A percentile compares a stretch with the other conserved stretches of the same genome.
Evolutionary conservation across 1,140 invertebrate species (phyloP).

Genomic region (Halotydeus destructor): DNA sequence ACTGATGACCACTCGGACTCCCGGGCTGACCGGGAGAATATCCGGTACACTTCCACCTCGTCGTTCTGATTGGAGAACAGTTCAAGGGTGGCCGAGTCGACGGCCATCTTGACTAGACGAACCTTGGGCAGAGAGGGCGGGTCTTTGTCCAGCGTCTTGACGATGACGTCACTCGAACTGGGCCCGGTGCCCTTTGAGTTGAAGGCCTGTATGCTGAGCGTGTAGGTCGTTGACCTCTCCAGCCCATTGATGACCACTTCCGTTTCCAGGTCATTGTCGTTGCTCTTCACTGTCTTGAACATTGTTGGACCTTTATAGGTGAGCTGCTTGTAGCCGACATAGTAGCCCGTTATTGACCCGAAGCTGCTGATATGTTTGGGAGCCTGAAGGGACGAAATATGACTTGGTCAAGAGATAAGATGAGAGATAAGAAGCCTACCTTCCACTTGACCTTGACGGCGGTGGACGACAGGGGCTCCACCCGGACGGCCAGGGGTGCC

Average conservation of each 20-base stretch:
- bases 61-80: constrained; percentile 14
- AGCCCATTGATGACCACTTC: constrained; percentile 5
- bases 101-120: constrained; percentile 10
- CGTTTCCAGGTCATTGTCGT: constrained; percentile 2
- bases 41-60: constrained; percentile 12
- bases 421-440: constrained; percentile 21
- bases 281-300: constrained; percentile 19
- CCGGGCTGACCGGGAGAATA: constrained; percentile 1
- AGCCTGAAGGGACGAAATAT: too few species aligned
- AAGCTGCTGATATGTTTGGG: constrained; percentile 4
- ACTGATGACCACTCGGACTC: background rate
- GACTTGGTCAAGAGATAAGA: background rate
- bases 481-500: constrained; percentile 24
- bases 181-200: constrained; percentile 75
- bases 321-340: constrained; percentile 18
- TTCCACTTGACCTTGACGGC: constrained; percentile 26
- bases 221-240: constrained; percentile 10
- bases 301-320: background rate
- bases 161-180: constrained; percentile 50
- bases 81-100: constrained; percentile 12
- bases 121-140: constrained; percentile 16
- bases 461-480: constrained; percentile 25
- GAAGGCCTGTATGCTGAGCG: constrained; percentile 57
- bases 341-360: constrained; percentile 27
- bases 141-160: constrained; percentile 35